phyloP scores from a whole-genome alignment of 37 sponge, comb jelly and placozoan genomes.

The Geodia barretti region DNA sequence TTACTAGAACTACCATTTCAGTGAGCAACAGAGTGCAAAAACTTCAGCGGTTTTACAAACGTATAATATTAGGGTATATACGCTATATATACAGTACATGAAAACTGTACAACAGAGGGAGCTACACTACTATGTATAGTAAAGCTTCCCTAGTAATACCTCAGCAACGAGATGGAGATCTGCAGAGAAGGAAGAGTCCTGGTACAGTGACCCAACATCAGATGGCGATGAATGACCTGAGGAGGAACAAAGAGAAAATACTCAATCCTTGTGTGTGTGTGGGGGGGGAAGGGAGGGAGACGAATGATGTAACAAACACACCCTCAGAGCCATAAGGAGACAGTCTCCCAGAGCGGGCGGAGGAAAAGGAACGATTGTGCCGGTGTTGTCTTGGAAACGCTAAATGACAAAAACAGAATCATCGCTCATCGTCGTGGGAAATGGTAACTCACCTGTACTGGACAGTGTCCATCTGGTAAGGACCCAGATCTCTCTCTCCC shows the following conservation, averaged over 20 bases:
- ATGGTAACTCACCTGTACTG: too few relatives aligned
- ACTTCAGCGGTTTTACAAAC: too few relatives aligned
- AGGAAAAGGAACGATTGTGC: neutral
- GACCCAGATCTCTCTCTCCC: constrained; percentile 35
- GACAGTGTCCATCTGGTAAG: constrained; percentile 40
- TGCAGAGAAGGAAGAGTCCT: neutral
- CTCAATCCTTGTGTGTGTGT: neutral
- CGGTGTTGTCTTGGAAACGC: neutral
- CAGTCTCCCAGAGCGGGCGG: neutral
- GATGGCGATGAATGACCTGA: neutral
- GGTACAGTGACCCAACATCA: neutral
- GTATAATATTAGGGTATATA: too few relatives aligned
- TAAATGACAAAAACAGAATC: neutral
- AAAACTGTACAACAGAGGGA: too few relatives aligned
- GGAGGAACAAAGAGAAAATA: neutral
- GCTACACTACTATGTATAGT: too few relatives aligned
- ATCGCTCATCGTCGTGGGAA: neutral
- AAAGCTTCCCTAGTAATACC: too few relatives aligned
- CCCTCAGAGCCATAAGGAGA: neutral
- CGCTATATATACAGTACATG: too few relatives aligned
- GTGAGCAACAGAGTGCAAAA: too few relatives aligned
- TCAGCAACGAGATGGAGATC: neutral
- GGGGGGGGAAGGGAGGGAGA: neutral
- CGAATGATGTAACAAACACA: neutral
- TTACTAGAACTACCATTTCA: too few relatives aligned